These are phyloP conservation scores for Pantherophis alleghaniensis DNA, from an alignment of 2,797 vertebrate genomes.

Conservation along the genomic window DNA sequence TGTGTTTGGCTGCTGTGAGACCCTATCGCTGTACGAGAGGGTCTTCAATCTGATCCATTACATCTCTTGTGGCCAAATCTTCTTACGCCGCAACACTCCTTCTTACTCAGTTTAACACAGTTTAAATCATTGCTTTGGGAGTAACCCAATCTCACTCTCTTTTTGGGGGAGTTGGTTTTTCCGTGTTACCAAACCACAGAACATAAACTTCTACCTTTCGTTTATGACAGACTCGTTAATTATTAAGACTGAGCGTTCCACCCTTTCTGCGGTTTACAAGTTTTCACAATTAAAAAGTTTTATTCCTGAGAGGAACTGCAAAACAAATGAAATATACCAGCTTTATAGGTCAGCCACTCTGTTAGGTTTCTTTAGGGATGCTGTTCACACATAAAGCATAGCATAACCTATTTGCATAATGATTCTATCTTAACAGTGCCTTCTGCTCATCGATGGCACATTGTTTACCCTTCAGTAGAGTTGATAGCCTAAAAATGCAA, in stretches of 20 bases:
- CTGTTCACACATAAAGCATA: slow-evolving; percentile 74
- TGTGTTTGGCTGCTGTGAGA: neutral
- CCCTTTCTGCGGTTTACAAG: slow-evolving; percentile 69
- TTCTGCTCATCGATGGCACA: slow-evolving; percentile 75
- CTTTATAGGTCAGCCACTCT: slow-evolving; percentile 77
- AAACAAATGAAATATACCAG: slow-evolving; percentile 76
- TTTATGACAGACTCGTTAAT: slow-evolving; percentile 66
- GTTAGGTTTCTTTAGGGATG: slow-evolving; percentile 76
- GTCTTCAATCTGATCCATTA: neutral
- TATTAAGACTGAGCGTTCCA: slow-evolving; percentile 71
- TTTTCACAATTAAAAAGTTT: slow-evolving; percentile 79
- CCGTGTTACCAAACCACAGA: neutral
- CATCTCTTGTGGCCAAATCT: neutral
- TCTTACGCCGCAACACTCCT: neutral
- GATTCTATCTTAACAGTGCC: slow-evolving; percentile 75
- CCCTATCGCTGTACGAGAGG: neutral
- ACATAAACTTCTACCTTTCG: slow-evolving; percentile 54
- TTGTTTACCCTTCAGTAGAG: slow-evolving; percentile 71
- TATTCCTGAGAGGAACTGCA: slow-evolving; percentile 71
- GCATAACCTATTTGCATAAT: slow-evolving; percentile 78
- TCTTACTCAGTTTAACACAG: slow-evolving; percentile 42
- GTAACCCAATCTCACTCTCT: slow-evolving; percentile 11
- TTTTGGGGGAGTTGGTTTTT: neutral
- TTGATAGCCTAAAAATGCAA: slow-evolving; percentile 63
- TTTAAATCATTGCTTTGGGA: slow-evolving; percentile 20